Percentiles rank a stretch among this genome's conserved stretches.
Conservation (phyloP, 2,113 vertebrate species). For the Alexandromys fortis region DNA sequence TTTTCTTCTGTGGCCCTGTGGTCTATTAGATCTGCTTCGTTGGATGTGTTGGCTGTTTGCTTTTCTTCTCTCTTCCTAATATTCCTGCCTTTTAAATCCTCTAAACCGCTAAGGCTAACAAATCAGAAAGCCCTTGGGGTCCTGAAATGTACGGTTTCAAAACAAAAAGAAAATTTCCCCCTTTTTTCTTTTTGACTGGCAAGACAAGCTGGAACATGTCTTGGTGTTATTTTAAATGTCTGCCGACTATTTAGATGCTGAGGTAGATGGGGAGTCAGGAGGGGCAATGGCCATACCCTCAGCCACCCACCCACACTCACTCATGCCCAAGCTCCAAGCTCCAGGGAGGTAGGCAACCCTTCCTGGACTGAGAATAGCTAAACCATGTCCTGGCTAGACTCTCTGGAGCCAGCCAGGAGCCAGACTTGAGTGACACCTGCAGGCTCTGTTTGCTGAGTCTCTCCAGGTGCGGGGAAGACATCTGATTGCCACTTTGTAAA, state of each 20-base stretch:
- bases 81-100: conserved; percentile 88
- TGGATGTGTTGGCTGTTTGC: conserved; percentile 82
- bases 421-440: conserved; percentile 82
- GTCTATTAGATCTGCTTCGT: conserved; percentile 87
- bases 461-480: conserved; percentile 84
- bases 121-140: conserved; percentile 86
- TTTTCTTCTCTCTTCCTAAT: conserved; percentile 80
- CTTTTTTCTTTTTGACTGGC: conserved; percentile 81
- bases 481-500: conserved; percentile 80
- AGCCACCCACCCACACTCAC: conserved; percentile 54
- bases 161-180: conserved; percentile 67
- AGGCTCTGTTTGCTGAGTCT: conserved; percentile 82
- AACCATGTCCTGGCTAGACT: conserved; percentile 84
- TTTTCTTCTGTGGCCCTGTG: conserved; percentile 81
- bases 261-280: conserved; percentile 83
- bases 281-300: neutral
- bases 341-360: conserved; percentile 66
- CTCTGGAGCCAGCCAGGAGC: conserved; percentile 83
- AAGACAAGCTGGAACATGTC: conserved; percentile 86
- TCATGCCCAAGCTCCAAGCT: conserved; percentile 18
- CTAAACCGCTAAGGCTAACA: conserved; percentile 87
- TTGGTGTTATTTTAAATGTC: conserved; percentile 88
- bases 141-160: conserved; percentile 84
- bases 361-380: conserved; percentile 70
- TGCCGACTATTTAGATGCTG: conserved; percentile 85